These are phyloP conservation scores for Caenorhabditis sp. DNA, from an alignment of 2,888 invertebrate genomes.

Conservation along the genomic window DNA sequence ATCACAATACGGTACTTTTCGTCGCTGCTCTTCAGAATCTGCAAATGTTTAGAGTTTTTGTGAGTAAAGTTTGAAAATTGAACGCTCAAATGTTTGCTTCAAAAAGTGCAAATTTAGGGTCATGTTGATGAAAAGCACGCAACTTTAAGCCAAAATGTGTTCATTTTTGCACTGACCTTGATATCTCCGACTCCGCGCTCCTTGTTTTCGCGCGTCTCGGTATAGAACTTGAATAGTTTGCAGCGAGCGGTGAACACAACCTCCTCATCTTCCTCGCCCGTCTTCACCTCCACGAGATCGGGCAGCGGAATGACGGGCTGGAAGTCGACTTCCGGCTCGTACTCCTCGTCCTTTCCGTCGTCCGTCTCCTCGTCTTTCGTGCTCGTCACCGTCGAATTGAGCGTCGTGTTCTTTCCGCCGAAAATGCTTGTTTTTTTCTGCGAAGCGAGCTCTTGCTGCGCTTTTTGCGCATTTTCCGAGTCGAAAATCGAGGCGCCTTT, in stretches of 20 bases:
- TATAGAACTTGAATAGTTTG: conserved; percentile 80
- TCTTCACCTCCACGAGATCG: conserved; percentile 76
- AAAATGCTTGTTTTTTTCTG: conserved; percentile 58
- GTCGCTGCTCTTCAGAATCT: conserved; percentile 83
- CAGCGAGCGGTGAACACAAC: conserved; percentile 79
- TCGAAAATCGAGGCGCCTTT: conserved; percentile 45
- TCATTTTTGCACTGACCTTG: conserved; percentile 76
- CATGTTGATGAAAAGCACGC: no score
- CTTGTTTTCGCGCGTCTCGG: conserved; percentile 79
- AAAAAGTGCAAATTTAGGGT: no score
- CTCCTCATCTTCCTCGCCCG: conserved; percentile 78
- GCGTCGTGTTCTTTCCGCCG: conserved; percentile 24
- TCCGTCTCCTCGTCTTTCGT: conserved; percentile 34
- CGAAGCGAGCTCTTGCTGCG: conserved; percentile 58
- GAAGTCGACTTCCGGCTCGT: conserved; percentile 74
- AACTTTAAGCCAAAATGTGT: no score
- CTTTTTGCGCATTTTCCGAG: conserved; percentile 51
- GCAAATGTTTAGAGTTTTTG: conserved; percentile 8
- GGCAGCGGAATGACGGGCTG: conserved; percentile 77
- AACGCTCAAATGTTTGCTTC: no score
- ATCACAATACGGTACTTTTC: conserved; percentile 86
- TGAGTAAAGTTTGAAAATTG: background rate
- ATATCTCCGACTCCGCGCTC: conserved; percentile 82
- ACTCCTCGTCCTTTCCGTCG: conserved; percentile 65
- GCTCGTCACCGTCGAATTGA: background rate